Evolutionary conservation across 2,888 invertebrate genomes (phyloP), one percentile per base, ranked within the genome.

Genomic region (Gibbula magus): DNA sequence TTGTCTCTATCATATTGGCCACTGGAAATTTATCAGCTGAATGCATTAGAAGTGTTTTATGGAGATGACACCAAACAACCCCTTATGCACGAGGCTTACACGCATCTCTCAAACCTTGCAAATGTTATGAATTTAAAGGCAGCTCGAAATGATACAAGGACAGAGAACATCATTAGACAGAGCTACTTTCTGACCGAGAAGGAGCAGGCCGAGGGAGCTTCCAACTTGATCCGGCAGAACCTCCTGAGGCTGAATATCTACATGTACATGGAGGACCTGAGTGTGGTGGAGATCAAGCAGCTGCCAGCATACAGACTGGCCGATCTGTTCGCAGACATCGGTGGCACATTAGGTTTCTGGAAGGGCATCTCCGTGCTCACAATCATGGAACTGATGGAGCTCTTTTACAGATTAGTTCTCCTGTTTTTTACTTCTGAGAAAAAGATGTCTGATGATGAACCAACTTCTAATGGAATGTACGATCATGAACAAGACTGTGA

Each of bases 301-400:
- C 88, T 88, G 82, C 88, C 89, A 5, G 89, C 88, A 16, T 91
- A 91, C 81, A 89, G 88, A 0, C 82, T 91, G 32, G 89, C 87
- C 0, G 90, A 91, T 80, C 85, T 91, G 67, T 89, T 91, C 79
- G 89, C 90, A 0, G 91, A 91, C 78, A 90, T 91, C 52, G 91
- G 91, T 5, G 91, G 91, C 0, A 91, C 91, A 2, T 82, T 91
- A 32, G 91, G 91, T 7, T 84, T 91, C 32, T 91, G 91, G 91
- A 91, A 90, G 89, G 91, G 91, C 7, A 89, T 91, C 67, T 91
- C 91, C 32, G 89, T 91, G 45, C 80, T 91, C 53, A 91, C 91
- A 8, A 88, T 90, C 51, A 89, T 90, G 89, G 91, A 91, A 81
- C 81, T 91, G 18, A 84, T 90, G 32, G 90, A 90, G 79, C 84